Percentiles rank a stretch among this genome's conserved stretches.
Conservation (phyloP, 2,888 invertebrate species). For the Lochmaea crataegi region DNA sequence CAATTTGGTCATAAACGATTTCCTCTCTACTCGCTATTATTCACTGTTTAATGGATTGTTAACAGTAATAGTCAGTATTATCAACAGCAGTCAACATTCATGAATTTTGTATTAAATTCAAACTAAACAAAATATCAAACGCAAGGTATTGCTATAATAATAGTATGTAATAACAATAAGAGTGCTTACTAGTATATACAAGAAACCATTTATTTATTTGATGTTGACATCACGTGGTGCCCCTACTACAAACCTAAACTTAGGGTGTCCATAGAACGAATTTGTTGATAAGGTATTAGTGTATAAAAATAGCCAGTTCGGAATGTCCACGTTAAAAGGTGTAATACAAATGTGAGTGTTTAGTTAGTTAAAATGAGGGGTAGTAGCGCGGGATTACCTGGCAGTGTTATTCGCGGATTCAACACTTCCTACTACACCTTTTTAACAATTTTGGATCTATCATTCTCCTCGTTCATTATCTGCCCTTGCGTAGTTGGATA, state of each 20-base stretch:
- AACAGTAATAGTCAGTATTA: slow-evolving; percentile 20
- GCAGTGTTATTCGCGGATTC: slow-evolving; percentile 61
- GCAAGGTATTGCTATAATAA: slow-evolving; percentile 6
- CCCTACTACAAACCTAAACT: slow-evolving; percentile 25
- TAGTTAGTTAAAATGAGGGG: slow-evolving; percentile 69
- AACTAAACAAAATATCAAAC: neutral
- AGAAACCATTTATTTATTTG: neutral
- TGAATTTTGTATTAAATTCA: slow-evolving; percentile 1
- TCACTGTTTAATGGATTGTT: slow-evolving; percentile 27
- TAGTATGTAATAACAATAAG: neutral
- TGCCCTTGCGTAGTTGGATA: slow-evolving; percentile 86
- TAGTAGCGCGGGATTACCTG: slow-evolving; percentile 75
- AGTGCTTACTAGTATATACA: neutral
- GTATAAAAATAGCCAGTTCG: slow-evolving; percentile 31
- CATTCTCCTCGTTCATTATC: slow-evolving; percentile 78
- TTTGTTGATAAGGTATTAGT: slow-evolving; percentile 43
- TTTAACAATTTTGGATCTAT: slow-evolving; percentile 76
- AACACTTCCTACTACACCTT: slow-evolving; percentile 64
- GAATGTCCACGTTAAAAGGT: slow-evolving; percentile 5
- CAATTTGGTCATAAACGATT: slow-evolving; percentile 28
- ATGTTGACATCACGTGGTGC: slow-evolving; percentile 40
- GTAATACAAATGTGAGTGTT: neutral
- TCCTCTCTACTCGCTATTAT: slow-evolving; percentile 24
- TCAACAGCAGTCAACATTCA: neutral
- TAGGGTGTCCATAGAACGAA: slow-evolving; percentile 49